A percentile compares a stretch with the other conserved stretches of the same genome.
Evolutionary conservation across 2,888 invertebrate genomes (phyloP).

Genomic region (Cheilosia grossa): DNA sequence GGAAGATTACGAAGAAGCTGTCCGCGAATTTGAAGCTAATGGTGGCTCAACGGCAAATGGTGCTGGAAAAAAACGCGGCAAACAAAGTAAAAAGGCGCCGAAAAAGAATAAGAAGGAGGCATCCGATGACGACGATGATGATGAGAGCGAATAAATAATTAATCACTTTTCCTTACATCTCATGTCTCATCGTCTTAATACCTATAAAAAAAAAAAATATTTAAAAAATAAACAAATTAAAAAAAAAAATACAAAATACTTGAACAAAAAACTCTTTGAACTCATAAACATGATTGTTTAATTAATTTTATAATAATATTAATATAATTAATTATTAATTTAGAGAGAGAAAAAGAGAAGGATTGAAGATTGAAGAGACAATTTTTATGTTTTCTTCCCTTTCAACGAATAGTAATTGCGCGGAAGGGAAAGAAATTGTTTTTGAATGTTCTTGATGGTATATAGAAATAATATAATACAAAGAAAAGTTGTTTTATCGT

Average conservation of each 20-base stretch:
- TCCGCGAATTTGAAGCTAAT: constrained; percentile 94
- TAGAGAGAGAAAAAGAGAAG: constrained; percentile 75
- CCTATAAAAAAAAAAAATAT: constrained; percentile 75
- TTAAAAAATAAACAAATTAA: constrained; percentile 61
- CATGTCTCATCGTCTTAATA: constrained; percentile 33
- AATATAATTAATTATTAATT: constrained; percentile 73
- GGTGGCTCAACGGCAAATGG: constrained; percentile 85
- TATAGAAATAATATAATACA: constrained; percentile 35
- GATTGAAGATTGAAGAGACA: constrained; percentile 56
- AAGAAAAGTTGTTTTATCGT: constrained; percentile 31
- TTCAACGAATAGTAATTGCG: constrained; percentile 10
- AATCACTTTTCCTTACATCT: constrained; percentile 59
- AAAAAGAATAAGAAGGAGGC: constrained; percentile 86
- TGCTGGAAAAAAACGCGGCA: constrained; percentile 84
- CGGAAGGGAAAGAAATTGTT: constrained; percentile 40
- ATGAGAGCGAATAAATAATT: constrained; percentile 85
- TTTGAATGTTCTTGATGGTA: constrained; percentile 40
- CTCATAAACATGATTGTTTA: constrained; percentile 70
- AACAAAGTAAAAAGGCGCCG: constrained; percentile 83
- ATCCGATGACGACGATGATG: constrained; percentile 87
- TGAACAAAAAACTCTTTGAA: constrained; percentile 67
- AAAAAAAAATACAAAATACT: constrained; percentile 64
- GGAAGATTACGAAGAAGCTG: constrained; percentile 93
- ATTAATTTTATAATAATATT: constrained; percentile 74
- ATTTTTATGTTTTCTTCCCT: constrained; percentile 42